A percentile compares a stretch with the other conserved stretches of the same genome.
These are phyloP conservation scores for Cataglyphis albicans DNA, from an alignment of 2,888 invertebrate species.

Conservation along the genomic window DNA sequence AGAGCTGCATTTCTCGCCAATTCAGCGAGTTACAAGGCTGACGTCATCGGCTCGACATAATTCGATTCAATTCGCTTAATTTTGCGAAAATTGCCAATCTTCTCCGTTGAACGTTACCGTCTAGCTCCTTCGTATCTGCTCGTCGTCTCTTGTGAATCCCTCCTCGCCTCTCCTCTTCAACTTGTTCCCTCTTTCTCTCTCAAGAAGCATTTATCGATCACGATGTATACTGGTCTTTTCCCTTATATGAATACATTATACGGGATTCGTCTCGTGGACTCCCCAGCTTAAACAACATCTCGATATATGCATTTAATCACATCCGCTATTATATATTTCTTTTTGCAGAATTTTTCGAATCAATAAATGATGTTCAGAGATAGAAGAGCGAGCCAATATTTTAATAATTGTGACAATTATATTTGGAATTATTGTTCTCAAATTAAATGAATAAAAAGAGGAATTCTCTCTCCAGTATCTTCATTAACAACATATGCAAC, in stretches of 20 bases:
- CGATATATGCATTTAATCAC: slow-evolving; percentile 1
- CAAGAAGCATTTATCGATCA: slow-evolving; percentile 60
- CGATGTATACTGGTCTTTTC: slow-evolving; percentile 18
- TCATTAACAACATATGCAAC: not conserved
- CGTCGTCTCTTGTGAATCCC: slow-evolving; percentile 60
- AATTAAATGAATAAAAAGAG: slow-evolving; percentile 15
- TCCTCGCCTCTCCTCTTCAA: slow-evolving; percentile 24
- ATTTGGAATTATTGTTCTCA: not conserved
- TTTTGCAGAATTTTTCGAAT: slow-evolving; percentile 5
- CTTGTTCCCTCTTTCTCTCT: not conserved
- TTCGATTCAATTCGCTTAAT: slow-evolving; percentile 84
- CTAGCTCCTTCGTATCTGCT: slow-evolving; percentile 68
- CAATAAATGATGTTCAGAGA: not conserved
- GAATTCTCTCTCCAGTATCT: not conserved
- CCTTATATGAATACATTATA: slow-evolving; percentile 32
- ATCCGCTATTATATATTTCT: not conserved
- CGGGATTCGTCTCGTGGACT: slow-evolving; percentile 14
- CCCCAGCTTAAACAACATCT: slow-evolving; percentile 7
- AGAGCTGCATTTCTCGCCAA: slow-evolving; percentile 82
- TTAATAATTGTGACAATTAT: slow-evolving; percentile 1
- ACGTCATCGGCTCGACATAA: slow-evolving; percentile 84
- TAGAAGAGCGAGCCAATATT: not conserved
- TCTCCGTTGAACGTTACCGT: slow-evolving; percentile 74
- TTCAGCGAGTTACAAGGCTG: slow-evolving; percentile 84
- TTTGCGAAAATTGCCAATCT: slow-evolving; percentile 84